phyloP scores from a whole-genome alignment of 35 echinoderm and acorn worm species.

The Lytechinus variegatus region DNA sequence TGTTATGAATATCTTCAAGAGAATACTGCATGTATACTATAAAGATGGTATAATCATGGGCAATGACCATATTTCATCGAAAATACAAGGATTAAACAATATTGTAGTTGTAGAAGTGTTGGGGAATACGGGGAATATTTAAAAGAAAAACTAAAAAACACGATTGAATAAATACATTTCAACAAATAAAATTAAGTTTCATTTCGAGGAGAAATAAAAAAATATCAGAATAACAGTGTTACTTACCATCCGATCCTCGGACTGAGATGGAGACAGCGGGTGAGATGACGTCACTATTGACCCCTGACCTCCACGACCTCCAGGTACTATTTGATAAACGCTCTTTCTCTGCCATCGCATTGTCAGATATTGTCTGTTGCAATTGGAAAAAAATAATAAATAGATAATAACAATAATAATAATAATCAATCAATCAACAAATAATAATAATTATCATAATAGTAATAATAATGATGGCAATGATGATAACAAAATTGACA shows the following conservation, averaged over 20 bases:
- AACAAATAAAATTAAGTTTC: no score
- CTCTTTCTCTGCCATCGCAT: constrained; percentile 34
- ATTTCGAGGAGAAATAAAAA: no score
- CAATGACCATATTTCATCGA: no score
- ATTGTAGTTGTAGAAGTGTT: no score
- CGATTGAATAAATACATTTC: no score
- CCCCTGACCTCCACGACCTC: constrained; percentile 33
- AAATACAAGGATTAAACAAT: no score
- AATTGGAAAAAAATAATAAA: background rate
- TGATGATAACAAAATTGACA: background rate
- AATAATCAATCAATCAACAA: no score
- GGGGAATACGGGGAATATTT: no score
- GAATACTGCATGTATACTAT: no score
- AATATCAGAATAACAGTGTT: background rate
- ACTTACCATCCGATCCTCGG: constrained; percentile 27
- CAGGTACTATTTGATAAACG: constrained; percentile 19
- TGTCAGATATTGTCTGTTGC: constrained; percentile 8
- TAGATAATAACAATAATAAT: background rate
- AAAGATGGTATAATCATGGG: no score
- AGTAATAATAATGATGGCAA: background rate
- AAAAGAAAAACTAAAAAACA: no score
- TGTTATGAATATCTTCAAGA: no score
- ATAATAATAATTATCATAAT: background rate
- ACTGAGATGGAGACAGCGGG: constrained; percentile 24
- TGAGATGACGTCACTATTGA: background rate